Percentiles rank a stretch among this genome's conserved stretches.
phyloP scores from a whole-genome alignment of 1,140 invertebrate species.

The Drosophila suzukii region DNA sequence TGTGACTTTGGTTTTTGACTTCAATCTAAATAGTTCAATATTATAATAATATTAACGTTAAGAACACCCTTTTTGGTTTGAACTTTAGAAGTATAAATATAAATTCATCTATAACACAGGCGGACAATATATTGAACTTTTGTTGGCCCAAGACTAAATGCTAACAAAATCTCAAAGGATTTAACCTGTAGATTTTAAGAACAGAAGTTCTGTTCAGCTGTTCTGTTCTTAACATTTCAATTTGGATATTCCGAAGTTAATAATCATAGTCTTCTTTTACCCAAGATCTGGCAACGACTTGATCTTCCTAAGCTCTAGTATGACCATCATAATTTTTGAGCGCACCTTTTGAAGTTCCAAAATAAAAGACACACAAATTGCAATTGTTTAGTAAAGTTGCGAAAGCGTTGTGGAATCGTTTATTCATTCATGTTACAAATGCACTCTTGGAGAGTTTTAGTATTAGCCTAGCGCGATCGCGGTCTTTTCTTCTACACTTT shows the following conservation, averaged over 20 bases:
- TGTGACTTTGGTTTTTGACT: background rate
- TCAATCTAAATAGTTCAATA: no score
- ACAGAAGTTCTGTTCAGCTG: no score
- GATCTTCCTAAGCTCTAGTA: background rate
- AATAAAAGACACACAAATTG: background rate
- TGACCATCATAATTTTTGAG: background rate
- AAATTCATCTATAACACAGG: no score
- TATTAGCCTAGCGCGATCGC: slow-evolving; percentile 22
- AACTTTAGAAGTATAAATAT: no score
- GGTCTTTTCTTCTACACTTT: slow-evolving; percentile 21
- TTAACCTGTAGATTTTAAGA: background rate
- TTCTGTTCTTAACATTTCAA: no score
- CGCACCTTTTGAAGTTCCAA: background rate
- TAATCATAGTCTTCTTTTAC: background rate
- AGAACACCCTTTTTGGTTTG: no score
- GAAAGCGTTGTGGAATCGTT: slow-evolving; percentile 58
- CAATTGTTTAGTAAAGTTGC: slow-evolving; percentile 56
- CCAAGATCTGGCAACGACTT: background rate
- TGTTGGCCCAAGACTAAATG: no score
- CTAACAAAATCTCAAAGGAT: no score
- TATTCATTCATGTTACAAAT: slow-evolving; percentile 58
- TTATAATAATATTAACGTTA: no score
- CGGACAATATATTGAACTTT: no score
- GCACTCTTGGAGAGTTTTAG: slow-evolving; percentile 56
- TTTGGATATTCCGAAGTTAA: background rate